phyloP scores from a whole-genome alignment of 2,888 invertebrate species.

The Standfussiana lucernea region DNA sequence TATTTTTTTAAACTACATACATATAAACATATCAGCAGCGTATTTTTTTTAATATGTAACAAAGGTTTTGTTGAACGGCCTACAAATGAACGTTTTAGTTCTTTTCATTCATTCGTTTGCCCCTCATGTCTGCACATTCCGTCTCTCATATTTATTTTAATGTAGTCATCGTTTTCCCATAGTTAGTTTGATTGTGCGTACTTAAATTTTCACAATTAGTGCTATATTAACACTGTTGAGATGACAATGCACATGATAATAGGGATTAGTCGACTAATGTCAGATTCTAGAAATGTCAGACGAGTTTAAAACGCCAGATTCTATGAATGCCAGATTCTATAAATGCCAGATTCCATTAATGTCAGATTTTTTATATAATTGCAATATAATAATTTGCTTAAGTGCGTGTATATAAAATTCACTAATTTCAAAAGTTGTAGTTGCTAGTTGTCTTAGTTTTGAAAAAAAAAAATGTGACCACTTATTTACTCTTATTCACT shows the following conservation, averaged over 20 bases:
- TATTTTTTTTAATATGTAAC: conserved; percentile 60
- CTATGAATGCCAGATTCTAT: too few relatives aligned
- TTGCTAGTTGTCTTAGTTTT: too few relatives aligned
- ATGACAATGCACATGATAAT: conserved; percentile 63
- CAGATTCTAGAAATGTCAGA: too few relatives aligned
- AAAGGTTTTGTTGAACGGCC: conserved; percentile 65
- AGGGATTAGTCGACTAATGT: too few relatives aligned
- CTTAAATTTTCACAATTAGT: conserved; percentile 64
- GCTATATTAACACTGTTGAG: conserved; percentile 55
- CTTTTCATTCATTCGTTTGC: conserved; percentile 57
- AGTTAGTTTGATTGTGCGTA: conserved; percentile 64
- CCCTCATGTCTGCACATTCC: conserved; percentile 68
- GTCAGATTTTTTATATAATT: too few relatives aligned
- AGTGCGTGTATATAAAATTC: too few relatives aligned
- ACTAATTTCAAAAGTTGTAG: too few relatives aligned
- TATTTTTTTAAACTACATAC: conserved; percentile 55
- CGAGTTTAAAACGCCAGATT: too few relatives aligned
- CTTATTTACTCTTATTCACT: not conserved
- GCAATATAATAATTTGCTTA: too few relatives aligned
- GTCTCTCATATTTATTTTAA: conserved; percentile 69
- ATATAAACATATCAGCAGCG: conserved; percentile 69
- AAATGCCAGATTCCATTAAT: too few relatives aligned
- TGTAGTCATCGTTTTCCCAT: conserved; percentile 58
- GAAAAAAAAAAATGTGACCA: too few relatives aligned
- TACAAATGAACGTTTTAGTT: conserved; percentile 45